Conservation (phyloP, 2,888 invertebrate genomes). For the Polylopha cassiicola region DNA sequence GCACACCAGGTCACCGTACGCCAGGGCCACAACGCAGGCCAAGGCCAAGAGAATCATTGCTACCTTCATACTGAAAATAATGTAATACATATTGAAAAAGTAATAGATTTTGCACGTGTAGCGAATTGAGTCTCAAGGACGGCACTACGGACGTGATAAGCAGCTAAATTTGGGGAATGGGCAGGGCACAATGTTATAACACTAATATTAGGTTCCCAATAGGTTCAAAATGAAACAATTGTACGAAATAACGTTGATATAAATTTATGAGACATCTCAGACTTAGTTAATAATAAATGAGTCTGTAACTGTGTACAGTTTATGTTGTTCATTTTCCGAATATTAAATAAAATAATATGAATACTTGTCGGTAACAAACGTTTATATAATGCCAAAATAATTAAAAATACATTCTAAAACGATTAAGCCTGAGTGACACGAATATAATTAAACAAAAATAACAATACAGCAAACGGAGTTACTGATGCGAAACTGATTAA, state of each 20-base stretch:
- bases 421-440: neutral
- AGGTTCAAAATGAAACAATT: too few species aligned
- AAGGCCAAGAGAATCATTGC: slow-evolving; percentile 45
- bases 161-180: too few species aligned
- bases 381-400: neutral
- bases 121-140: too few species aligned
- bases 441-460: slow-evolving; percentile 7
- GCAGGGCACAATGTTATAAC: too few species aligned
- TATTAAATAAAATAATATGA: neutral
- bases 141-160: too few species aligned
- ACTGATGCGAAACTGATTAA: slow-evolving; percentile 36
- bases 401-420: neutral
- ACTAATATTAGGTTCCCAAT: too few species aligned
- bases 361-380: neutral
- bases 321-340: too few species aligned
- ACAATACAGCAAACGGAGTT: slow-evolving; percentile 2
- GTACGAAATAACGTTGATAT: too few species aligned
- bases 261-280: too few species aligned
- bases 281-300: too few species aligned
- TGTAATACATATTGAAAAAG: neutral
- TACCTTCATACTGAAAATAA: slow-evolving; percentile 50
- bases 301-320: too few species aligned
- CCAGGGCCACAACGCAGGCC: slow-evolving; percentile 47
- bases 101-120: too few species aligned
- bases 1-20: slow-evolving; percentile 60